Percentiles rank a stretch among this genome's conserved stretches.
Evolutionary conservation across 2,113 vertebrate species (phyloP).

Genomic region (Elachura formosa): DNA sequence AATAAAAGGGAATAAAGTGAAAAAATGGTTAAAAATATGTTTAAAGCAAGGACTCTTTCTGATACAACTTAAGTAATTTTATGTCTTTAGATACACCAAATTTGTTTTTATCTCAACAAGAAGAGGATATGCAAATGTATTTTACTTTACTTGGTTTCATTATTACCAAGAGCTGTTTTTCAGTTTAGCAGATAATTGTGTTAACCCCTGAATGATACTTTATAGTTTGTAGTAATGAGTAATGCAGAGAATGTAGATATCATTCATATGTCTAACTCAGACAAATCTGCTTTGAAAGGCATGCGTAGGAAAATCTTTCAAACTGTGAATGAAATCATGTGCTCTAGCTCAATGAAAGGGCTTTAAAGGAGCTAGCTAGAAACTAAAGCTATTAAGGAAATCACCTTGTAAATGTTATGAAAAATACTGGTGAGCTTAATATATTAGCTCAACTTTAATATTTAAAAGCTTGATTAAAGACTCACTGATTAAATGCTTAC

Average conservation of each 20-base stretch:
- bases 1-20: not conserved
- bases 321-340: slow-evolving; percentile 27
- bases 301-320: not conserved
- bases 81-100: not conserved
- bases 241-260: slow-evolving; percentile 22
- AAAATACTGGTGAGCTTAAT: not conserved
- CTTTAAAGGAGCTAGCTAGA: not conserved
- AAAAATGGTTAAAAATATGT: not conserved
- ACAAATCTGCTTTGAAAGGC: slow-evolving; percentile 43
- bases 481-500: not conserved
- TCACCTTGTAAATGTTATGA: not conserved
- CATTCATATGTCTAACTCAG: not conserved
- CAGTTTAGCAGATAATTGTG: not conserved
- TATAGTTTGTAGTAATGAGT: slow-evolving; percentile 18
- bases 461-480: not conserved
- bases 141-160: not conserved
- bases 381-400: slow-evolving; percentile 26
- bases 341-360: not conserved
- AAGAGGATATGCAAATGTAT: not conserved
- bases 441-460: not conserved
- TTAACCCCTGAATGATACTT: slow-evolving; percentile 15
- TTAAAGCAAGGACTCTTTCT: not conserved
- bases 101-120: not conserved
- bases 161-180: not conserved
- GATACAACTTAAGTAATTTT: not conserved